These are phyloP conservation scores for Myotis pilosus DNA, from an alignment of 2,797 vertebrate genomes.

Conservation along the genomic window DNA sequence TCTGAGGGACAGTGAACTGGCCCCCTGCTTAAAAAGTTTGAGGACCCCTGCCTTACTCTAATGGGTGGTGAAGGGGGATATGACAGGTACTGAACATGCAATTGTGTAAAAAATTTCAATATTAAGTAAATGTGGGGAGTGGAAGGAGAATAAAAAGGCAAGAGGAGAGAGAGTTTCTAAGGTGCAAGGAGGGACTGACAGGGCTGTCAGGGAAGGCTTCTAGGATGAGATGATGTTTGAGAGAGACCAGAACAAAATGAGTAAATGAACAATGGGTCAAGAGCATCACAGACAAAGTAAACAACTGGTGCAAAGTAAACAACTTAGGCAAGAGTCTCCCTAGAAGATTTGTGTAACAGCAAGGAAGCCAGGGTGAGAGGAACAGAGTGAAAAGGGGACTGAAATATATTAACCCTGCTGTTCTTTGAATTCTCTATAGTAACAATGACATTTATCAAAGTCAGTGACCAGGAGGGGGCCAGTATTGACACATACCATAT, in stretches of 20 bases:
- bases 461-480: neutral
- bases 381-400: neutral
- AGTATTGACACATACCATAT: neutral
- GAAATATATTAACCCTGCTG: neutral
- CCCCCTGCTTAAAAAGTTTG: too few relatives aligned
- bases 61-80: neutral
- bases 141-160: neutral
- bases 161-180: neutral
- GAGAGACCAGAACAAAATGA: neutral
- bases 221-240: neutral
- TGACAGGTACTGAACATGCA: neutral
- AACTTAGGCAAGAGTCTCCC: neutral
- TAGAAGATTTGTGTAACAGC: neutral
- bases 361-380: neutral
- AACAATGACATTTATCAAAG: slow-evolving; percentile 12
- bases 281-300: neutral
- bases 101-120: neutral
- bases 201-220: neutral
- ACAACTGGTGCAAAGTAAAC: neutral
- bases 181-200: neutral
- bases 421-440: neutral
- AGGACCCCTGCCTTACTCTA: neutral
- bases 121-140: neutral
- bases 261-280: neutral
- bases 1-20: too few relatives aligned